phyloP scores from a whole-genome alignment of 1,140 invertebrate species.

The Halictus rubicundus region DNA sequence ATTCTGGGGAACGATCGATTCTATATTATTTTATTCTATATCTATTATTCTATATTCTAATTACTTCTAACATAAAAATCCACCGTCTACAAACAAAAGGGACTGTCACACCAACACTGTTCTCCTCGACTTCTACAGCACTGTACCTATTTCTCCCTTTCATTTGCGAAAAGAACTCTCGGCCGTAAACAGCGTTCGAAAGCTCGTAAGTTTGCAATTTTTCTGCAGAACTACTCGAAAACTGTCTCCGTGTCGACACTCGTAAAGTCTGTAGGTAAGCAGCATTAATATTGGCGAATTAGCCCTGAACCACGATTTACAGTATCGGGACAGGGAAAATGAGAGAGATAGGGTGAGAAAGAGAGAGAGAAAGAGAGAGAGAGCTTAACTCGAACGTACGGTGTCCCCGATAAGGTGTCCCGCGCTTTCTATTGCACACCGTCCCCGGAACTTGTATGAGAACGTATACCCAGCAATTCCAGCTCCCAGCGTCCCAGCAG shows the following conservation, averaged over 20 bases:
- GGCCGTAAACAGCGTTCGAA: too few species aligned
- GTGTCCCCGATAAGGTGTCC: constrained; percentile 61
- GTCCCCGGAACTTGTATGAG: constrained; percentile 57
- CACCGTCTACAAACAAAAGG: too few species aligned
- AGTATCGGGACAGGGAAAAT: not conserved
- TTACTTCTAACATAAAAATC: too few species aligned
- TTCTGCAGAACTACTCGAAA: too few species aligned
- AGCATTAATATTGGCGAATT: constrained; percentile 66
- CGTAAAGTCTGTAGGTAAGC: constrained; percentile 46
- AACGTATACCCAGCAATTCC: constrained; percentile 60
- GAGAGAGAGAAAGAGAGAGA: not conserved
- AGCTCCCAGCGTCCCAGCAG: not conserved
- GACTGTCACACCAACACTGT: too few species aligned
- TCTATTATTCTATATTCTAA: too few species aligned
- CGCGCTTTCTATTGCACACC: constrained; percentile 59
- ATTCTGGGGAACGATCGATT: too few species aligned
- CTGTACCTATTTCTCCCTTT: too few species aligned
- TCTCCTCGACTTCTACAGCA: too few species aligned
- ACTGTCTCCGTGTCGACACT: not conserved
- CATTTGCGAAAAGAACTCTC: too few species aligned
- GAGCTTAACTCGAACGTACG: constrained; percentile 68
- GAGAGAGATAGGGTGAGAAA: not conserved
- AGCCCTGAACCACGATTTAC: constrained; percentile 63
- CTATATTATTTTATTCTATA: too few species aligned
- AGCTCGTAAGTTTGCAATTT: too few species aligned